These are phyloP conservation scores for Meleagris gallopavo DNA, from an alignment of 2,113 vertebrate species.

Conservation along the genomic window DNA sequence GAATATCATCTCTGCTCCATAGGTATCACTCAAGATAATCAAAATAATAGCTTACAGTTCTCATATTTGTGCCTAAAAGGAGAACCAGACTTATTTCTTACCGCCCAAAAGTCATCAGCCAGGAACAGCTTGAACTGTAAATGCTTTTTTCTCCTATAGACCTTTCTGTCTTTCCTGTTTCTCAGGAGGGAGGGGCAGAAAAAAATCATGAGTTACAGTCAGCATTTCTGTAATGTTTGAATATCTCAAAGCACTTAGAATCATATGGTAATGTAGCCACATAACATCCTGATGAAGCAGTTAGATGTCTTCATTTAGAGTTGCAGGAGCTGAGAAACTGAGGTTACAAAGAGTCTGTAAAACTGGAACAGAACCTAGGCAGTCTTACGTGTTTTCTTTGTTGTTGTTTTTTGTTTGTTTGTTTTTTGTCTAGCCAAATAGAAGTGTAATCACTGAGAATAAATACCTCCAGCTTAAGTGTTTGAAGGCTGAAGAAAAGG, in stretches of 20 bases:
- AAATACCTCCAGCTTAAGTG: not conserved
- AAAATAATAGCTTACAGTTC: conserved; percentile 15
- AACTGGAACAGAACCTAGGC: not conserved
- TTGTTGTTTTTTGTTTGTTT: no score
- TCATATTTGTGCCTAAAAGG: not conserved
- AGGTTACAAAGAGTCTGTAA: not conserved
- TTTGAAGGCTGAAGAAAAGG: conserved; percentile 10
- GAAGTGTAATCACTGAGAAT: not conserved
- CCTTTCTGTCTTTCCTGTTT: not conserved
- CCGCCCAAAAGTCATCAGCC: not conserved
- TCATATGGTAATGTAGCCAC: not conserved
- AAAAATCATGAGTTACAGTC: not conserved
- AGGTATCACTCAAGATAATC: not conserved
- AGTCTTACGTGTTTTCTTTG: not conserved
- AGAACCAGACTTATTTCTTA: not conserved
- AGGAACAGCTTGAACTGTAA: not conserved
- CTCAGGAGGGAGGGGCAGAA: not conserved
- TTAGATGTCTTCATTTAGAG: not conserved
- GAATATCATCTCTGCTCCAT: not conserved
- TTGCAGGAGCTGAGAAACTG: not conserved
- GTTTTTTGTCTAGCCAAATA: not conserved
- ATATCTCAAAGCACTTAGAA: not conserved
- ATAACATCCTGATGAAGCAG: not conserved
- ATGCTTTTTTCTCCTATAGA: not conserved
- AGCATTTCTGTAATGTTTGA: not conserved